These are phyloP conservation scores for Labia minor DNA, from an alignment of 2,888 invertebrate genomes.

Conservation along the genomic window DNA sequence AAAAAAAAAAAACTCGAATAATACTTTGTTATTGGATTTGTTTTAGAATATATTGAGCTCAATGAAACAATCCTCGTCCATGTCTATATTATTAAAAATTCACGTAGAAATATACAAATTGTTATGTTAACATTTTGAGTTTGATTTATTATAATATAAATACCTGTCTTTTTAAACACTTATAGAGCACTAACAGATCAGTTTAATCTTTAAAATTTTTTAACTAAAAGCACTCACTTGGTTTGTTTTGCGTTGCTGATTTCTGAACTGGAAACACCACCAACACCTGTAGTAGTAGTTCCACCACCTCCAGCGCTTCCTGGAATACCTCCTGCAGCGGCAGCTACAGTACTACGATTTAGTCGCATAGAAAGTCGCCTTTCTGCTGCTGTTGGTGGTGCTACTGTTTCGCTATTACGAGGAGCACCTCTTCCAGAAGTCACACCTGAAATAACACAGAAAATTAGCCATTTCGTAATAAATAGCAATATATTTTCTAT, in stretches of 20 bases:
- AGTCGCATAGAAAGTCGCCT: constrained; percentile 36
- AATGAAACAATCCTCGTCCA: background rate
- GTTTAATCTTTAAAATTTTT: background rate
- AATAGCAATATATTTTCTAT: too few species aligned
- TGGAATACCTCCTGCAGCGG: constrained; percentile 29
- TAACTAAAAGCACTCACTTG: constrained; percentile 36
- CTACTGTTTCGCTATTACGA: constrained; percentile 47
- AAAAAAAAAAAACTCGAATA: background rate
- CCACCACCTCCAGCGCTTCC: background rate
- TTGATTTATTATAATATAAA: background rate
- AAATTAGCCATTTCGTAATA: too few species aligned
- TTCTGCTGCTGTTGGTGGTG: constrained; percentile 28
- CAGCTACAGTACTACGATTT: constrained; percentile 31
- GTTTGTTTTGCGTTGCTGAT: constrained; percentile 37
- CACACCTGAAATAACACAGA: constrained; percentile 33
- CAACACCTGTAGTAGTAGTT: background rate
- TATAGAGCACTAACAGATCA: constrained; percentile 14
- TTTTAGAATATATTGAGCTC: background rate
- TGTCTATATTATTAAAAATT: background rate
- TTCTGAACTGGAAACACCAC: constrained; percentile 36
- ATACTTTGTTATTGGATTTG: background rate
- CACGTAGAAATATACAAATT: background rate
- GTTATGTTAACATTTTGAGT: background rate
- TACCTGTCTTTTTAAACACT: background rate
- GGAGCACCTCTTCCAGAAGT: constrained; percentile 35